These are phyloP conservation scores for Adelosebastes latens DNA, from an alignment of 2,797 vertebrate species.

Conservation along the genomic window DNA sequence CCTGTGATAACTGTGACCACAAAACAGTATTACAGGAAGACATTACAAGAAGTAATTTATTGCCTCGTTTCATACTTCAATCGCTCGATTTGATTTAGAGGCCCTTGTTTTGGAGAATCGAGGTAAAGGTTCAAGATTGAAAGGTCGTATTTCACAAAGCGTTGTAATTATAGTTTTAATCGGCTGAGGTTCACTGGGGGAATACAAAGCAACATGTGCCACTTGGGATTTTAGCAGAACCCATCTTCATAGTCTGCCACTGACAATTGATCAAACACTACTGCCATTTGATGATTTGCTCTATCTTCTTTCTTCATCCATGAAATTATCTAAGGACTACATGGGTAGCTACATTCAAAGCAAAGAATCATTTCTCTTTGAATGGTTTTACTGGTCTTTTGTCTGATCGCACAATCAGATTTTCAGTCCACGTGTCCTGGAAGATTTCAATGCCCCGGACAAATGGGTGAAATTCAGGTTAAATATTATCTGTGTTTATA, in stretches of 20 bases:
- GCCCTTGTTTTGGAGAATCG: conserved; percentile 33
- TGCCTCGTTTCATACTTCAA: conserved; percentile 43
- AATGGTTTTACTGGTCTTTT: conserved; percentile 24
- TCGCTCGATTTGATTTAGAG: conserved; percentile 37
- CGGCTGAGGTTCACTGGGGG: background rate
- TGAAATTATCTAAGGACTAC: conserved; percentile 7
- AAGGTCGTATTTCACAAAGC: conserved; percentile 52
- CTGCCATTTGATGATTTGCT: conserved; percentile 11
- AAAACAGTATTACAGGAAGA: conserved; percentile 35
- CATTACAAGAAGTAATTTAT: conserved; percentile 43
- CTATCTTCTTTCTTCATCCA: background rate
- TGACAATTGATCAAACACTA: conserved; percentile 29
- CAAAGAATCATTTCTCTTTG: conserved; percentile 1
- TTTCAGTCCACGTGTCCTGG: background rate
- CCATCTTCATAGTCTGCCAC: background rate
- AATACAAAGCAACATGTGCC: conserved; percentile 42
- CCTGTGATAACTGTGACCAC: conserved; percentile 46
- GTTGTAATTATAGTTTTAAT: conserved; percentile 54
- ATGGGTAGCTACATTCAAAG: background rate
- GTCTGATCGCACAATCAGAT: background rate
- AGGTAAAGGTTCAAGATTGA: conserved; percentile 40
- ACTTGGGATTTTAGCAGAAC: conserved; percentile 5
- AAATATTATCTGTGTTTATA: background rate
- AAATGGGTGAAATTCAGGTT: background rate
- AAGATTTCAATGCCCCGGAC: background rate